Evolutionary conservation across 2,797 vertebrate species (phyloP).

Genomic region (Xerus rutilus): DNA sequence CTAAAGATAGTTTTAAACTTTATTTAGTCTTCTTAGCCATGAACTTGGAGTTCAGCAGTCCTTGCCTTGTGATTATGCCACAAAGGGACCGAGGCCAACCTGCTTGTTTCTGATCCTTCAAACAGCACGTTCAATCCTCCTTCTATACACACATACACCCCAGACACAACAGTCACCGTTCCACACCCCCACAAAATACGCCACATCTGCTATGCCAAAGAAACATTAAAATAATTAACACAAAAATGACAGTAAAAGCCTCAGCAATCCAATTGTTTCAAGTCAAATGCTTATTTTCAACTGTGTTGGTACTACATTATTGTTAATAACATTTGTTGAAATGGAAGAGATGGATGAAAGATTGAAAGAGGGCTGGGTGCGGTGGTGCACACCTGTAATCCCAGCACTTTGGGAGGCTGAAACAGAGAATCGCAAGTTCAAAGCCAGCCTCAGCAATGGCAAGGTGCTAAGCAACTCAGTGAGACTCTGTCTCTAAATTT

Average conservation of each 20-base stretch:
- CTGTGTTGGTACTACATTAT: not conserved
- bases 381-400: too few relatives aligned
- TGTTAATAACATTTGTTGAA: constrained; percentile 7
- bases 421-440: too few relatives aligned
- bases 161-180: not conserved
- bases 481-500: too few relatives aligned
- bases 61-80: constrained; percentile 72
- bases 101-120: constrained; percentile 51
- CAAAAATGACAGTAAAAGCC: not conserved
- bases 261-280: constrained; percentile 42
- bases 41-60: constrained; percentile 71
- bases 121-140: constrained; percentile 39
- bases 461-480: too few relatives aligned
- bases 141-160: not conserved
- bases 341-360: not conserved
- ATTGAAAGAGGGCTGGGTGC: not conserved
- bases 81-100: constrained; percentile 53
- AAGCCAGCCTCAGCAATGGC: too few relatives aligned
- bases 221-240: constrained; percentile 26
- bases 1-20: constrained; percentile 67
- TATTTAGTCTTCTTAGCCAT: constrained; percentile 74
- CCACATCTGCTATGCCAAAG: not conserved
- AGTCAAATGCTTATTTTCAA: constrained; percentile 41
- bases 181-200: not conserved
- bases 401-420: too few relatives aligned